Conservation (phyloP, 2,888 invertebrate genomes). For the Thymelicus acteon region DNA sequence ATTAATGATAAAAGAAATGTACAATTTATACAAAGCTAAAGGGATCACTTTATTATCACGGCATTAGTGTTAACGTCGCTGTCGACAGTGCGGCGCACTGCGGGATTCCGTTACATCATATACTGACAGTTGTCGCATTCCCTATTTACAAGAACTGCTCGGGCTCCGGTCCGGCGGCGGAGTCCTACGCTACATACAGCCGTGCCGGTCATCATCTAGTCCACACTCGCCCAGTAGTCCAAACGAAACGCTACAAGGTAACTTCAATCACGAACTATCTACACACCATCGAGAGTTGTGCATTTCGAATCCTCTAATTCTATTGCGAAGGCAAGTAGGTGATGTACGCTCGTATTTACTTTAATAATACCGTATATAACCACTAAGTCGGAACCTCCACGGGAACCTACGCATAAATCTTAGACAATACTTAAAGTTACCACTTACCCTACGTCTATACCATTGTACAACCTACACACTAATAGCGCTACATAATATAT, state of each 20-base stretch:
- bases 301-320: slow-evolving; percentile 70
- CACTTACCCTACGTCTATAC: slow-evolving; percentile 27
- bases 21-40: slow-evolving; percentile 82
- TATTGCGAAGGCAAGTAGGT: slow-evolving; percentile 81
- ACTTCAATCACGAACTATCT: slow-evolving; percentile 59
- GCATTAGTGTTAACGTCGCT: slow-evolving; percentile 61
- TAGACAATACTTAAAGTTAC: slow-evolving; percentile 61
- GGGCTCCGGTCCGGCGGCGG: slow-evolving; percentile 35
- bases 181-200: slow-evolving; percentile 41
- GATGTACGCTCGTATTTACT: slow-evolving; percentile 67
- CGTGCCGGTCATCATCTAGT: slow-evolving; percentile 11
- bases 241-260: slow-evolving; percentile 68
- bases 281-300: slow-evolving; percentile 62
- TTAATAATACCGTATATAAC: slow-evolving; percentile 51
- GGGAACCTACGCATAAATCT: slow-evolving; percentile 56
- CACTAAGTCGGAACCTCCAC: slow-evolving; percentile 57
- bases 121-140: slow-evolving; percentile 54
- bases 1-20: slow-evolving; percentile 82
- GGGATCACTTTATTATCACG: slow-evolving; percentile 81
- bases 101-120: slow-evolving; percentile 36
- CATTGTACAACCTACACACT: slow-evolving; percentile 63
- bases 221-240: slow-evolving; percentile 40
- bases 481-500: slow-evolving; percentile 77
- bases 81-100: slow-evolving; percentile 41
- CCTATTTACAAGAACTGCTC: slow-evolving; percentile 56